Conservation (phyloP, 1,140 invertebrate genomes). For the Goniozus legneri region DNA sequence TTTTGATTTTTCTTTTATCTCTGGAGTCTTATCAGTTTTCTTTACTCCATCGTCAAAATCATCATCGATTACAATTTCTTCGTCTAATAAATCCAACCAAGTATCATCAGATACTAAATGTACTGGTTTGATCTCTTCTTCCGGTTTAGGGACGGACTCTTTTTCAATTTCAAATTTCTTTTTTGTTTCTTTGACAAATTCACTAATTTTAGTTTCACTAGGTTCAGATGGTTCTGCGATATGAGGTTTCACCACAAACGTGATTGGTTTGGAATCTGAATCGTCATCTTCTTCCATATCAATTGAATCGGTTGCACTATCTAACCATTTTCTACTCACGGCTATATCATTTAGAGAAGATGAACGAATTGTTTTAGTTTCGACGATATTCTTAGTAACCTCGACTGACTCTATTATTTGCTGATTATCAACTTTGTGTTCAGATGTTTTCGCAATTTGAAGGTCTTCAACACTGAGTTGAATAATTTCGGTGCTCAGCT, state of each 20-base stretch:
- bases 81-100: conserved; percentile 52
- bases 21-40: neutral
- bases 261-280: neutral
- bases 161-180: neutral
- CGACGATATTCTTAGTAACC: neutral
- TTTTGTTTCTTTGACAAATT: neutral
- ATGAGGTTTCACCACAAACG: neutral
- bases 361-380: neutral
- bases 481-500: conserved; percentile 3
- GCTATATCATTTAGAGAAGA: too few relatives aligned
- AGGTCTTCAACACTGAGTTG: neutral
- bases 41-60: neutral
- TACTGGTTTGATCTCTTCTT: conserved; percentile 23
- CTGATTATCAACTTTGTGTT: neutral
- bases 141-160: neutral
- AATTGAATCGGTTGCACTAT: neutral
- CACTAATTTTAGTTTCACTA: neutral
- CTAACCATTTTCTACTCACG: neutral
- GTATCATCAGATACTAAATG: conserved; percentile 48
- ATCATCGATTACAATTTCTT: neutral
- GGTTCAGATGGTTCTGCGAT: neutral
- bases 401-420: neutral
- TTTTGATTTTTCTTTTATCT: conserved; percentile 2
- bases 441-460: neutral
- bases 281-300: neutral